Percentiles rank a stretch among this genome's conserved stretches.
phyloP scores from a whole-genome alignment of 1,140 invertebrate species.

The Sinonovacula constricta region DNA sequence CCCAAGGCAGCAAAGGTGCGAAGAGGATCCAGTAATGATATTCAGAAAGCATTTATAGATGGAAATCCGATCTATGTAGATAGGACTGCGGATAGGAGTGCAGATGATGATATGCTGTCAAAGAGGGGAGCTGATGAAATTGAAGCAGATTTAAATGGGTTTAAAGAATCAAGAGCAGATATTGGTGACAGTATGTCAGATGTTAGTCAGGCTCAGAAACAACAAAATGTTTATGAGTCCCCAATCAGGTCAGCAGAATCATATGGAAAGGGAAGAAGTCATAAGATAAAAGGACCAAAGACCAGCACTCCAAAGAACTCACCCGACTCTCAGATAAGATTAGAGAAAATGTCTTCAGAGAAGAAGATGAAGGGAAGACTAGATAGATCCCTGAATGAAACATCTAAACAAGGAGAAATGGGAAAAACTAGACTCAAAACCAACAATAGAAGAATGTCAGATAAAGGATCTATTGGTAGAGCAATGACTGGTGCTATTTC shows the following conservation, averaged over 20 bases:
- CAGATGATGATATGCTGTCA: not conserved
- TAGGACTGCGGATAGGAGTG: not conserved
- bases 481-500: no score
- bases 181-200: not conserved
- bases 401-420: not conserved
- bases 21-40: not conserved
- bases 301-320: conserved; percentile 46
- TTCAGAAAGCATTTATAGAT: not conserved
- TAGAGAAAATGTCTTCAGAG: not conserved
- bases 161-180: not conserved
- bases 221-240: not conserved
- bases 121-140: not conserved
- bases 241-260: not conserved
- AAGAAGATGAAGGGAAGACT: not conserved
- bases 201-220: not conserved
- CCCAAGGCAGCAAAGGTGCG: conserved; percentile 24
- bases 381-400: not conserved
- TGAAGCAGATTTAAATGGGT: not conserved
- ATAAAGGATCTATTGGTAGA: not conserved
- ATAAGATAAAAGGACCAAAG: conserved; percentile 21
- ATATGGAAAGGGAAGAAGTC: not conserved
- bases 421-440: not conserved
- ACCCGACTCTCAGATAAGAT: conserved; percentile 25
- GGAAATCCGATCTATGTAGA: not conserved
- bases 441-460: not conserved